Percentiles rank a stretch among this genome's conserved stretches.
Evolutionary conservation across 2,113 vertebrate genomes (phyloP).

Genomic region (Scartelaos histophorus): DNA sequence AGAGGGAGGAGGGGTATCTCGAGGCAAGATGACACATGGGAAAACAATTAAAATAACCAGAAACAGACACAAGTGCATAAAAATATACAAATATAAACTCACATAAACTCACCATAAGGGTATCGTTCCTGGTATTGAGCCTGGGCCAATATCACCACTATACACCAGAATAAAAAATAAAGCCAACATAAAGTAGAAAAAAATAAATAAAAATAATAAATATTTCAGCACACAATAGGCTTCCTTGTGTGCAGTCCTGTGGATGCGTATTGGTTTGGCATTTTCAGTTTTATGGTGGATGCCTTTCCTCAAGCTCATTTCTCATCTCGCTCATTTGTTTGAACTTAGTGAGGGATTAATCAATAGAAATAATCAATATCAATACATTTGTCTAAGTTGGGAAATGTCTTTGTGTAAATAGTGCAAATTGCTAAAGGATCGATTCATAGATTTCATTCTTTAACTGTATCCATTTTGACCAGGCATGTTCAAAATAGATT

Average conservation of each 20-base stretch:
- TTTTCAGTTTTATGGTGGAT: neutral
- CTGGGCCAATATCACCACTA: constrained; percentile 71
- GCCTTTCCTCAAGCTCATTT: neutral
- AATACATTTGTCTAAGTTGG: neutral
- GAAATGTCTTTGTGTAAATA: neutral
- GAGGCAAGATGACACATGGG: constrained; percentile 55
- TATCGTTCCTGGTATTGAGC: constrained; percentile 50
- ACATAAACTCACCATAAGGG: constrained; percentile 50
- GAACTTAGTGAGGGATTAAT: neutral
- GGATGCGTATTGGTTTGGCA: neutral
- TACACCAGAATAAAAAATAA: constrained; percentile 33
- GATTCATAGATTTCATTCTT: neutral
- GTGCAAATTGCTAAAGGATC: neutral
- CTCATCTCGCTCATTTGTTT: neutral
- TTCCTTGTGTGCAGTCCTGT: neutral
- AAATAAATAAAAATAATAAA: neutral
- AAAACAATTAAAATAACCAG: constrained; percentile 27
- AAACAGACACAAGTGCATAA: constrained; percentile 53
- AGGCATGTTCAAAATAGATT: too few species aligned
- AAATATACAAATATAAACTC: constrained; percentile 58
- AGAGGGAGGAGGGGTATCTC: constrained; percentile 18
- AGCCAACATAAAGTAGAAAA: neutral
- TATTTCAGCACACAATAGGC: neutral
- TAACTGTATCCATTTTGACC: too few species aligned
- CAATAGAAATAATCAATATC: neutral